These are phyloP conservation scores for Metalampra italica DNA, from an alignment of 2,888 invertebrate genomes.

Conservation along the genomic window DNA sequence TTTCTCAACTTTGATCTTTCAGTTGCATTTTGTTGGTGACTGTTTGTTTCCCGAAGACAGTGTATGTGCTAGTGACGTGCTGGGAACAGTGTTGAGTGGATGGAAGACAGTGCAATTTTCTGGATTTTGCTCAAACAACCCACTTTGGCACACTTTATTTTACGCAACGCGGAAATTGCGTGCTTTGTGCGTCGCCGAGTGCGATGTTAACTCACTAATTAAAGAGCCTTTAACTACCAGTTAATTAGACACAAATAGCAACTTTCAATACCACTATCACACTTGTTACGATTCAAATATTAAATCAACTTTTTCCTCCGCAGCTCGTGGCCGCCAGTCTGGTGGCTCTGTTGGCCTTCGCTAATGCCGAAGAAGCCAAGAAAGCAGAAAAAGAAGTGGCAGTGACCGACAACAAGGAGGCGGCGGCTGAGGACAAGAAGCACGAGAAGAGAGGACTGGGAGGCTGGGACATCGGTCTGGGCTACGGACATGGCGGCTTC, in stretches of 20 bases:
- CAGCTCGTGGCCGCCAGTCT: slow-evolving; percentile 80
- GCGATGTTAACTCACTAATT: slow-evolving; percentile 41
- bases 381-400: slow-evolving; percentile 78
- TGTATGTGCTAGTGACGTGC: slow-evolving; percentile 36
- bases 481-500: slow-evolving; percentile 56
- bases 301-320: slow-evolving; percentile 26
- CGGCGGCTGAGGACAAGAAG: slow-evolving; percentile 80
- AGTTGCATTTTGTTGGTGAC: too few species aligned
- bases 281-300: slow-evolving; percentile 11
- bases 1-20: slow-evolving; percentile 19
- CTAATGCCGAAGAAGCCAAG: slow-evolving; percentile 78
- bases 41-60: too few species aligned
- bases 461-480: slow-evolving; percentile 69
- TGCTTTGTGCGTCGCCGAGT: slow-evolving; percentile 37
- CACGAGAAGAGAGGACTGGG: slow-evolving; percentile 86
- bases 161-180: slow-evolving; percentile 58
- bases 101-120: slow-evolving; percentile 16
- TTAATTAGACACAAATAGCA: slow-evolving; percentile 44
- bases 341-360: slow-evolving; percentile 80
- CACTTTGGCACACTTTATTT: slow-evolving; percentile 42
- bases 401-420: slow-evolving; percentile 75
- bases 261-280: slow-evolving; percentile 33
- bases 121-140: slow-evolving; percentile 29
- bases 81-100: slow-evolving; percentile 9
- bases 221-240: slow-evolving; percentile 36